Conservation (phyloP, 2,888 invertebrate species). For the Chouioia cunea region DNA sequence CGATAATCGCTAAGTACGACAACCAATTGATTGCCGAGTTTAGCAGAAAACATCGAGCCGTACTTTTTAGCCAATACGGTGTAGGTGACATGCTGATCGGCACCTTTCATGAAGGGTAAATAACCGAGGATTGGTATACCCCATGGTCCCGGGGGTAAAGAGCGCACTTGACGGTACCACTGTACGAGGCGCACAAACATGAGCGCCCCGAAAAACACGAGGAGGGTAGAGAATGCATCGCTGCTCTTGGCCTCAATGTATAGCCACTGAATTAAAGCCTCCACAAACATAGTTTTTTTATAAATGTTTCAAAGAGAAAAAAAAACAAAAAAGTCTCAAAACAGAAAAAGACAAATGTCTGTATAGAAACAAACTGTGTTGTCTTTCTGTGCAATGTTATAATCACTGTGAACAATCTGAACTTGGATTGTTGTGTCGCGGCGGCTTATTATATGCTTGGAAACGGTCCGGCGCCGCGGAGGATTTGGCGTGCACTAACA, state of each 20-base stretch:
- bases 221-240: constrained; percentile 37
- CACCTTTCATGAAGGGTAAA: constrained; percentile 82
- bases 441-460: constrained; percentile 9
- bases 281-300: constrained; percentile 58
- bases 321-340: not conserved
- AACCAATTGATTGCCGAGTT: constrained; percentile 85
- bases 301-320: not conserved
- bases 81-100: constrained; percentile 81
- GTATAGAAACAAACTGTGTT: too few species aligned
- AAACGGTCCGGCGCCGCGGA: constrained; percentile 49
- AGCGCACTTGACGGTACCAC: constrained; percentile 37
- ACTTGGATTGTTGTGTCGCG: not conserved
- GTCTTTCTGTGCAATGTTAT: not conserved
- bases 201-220: constrained; percentile 70
- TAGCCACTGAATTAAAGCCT: constrained; percentile 55
- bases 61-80: constrained; percentile 82
- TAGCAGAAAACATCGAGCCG: constrained; percentile 85
- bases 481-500: constrained; percentile 67
- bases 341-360: not conserved
- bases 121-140: constrained; percentile 88
- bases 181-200: constrained; percentile 59
- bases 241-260: constrained; percentile 11
- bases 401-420: not conserved
- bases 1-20: constrained; percentile 90
- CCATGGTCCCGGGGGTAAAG: constrained; percentile 89